Evolutionary conservation across 2,888 invertebrate genomes (phyloP).

Genomic region (Oligia fasciuncula): DNA sequence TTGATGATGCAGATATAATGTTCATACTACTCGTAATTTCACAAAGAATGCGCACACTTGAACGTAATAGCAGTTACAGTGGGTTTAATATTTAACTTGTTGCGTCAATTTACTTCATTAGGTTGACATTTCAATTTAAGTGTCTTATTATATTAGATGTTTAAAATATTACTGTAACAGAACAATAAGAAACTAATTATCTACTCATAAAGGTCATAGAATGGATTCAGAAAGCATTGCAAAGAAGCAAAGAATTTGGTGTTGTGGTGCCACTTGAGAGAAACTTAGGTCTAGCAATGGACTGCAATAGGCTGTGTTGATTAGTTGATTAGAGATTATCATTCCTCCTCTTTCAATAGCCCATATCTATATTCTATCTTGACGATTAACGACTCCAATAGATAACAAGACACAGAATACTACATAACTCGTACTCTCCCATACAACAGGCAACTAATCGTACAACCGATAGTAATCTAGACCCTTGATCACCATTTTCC

Average conservation of each 20-base stretch:
- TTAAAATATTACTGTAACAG: background rate
- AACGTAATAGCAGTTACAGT: slow-evolving; percentile 29
- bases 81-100: slow-evolving; percentile 8
- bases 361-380: background rate
- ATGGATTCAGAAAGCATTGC: background rate
- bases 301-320: too few species aligned
- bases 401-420: slow-evolving; percentile 5
- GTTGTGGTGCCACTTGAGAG: background rate
- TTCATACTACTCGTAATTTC: slow-evolving; percentile 38
- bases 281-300: background rate
- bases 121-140: background rate
- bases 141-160: background rate
- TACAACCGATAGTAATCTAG: slow-evolving; percentile 42
- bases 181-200: background rate
- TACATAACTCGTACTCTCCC: slow-evolving; percentile 9
- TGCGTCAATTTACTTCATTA: slow-evolving; percentile 38
- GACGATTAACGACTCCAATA: background rate
- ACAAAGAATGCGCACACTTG: slow-evolving; percentile 34
- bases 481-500: slow-evolving; percentile 39
- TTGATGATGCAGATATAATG: slow-evolving; percentile 50
- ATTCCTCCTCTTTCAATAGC: background rate
- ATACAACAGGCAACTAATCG: slow-evolving; percentile 30
- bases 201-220: background rate
- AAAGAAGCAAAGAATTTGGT: background rate
- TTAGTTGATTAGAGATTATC: background rate